These are phyloP conservation scores for Epinephelus lanceolatus DNA, from an alignment of 2,113 vertebrate species.

Conservation along the genomic window DNA sequence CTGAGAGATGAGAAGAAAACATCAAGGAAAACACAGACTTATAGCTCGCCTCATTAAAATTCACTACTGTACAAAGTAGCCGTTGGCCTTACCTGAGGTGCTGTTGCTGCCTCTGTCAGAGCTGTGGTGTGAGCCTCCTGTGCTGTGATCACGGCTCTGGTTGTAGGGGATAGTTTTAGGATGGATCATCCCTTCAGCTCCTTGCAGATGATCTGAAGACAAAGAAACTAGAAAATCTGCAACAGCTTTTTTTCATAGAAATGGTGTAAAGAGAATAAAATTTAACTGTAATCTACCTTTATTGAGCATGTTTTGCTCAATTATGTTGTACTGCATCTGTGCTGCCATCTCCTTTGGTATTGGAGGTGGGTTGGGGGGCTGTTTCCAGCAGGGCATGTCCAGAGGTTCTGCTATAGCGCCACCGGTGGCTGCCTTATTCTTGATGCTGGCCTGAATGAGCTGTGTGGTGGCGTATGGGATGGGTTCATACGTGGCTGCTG, in stretches of 20 bases:
- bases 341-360: slow-evolving; percentile 89
- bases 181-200: slow-evolving; percentile 86
- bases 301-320: slow-evolving; percentile 93
- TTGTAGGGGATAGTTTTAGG: slow-evolving; percentile 90
- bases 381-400: slow-evolving; percentile 92
- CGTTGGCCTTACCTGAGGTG: slow-evolving; percentile 87
- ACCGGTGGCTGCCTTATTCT: slow-evolving; percentile 79
- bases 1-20: slow-evolving; percentile 72
- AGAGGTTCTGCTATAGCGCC: slow-evolving; percentile 75
- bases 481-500: slow-evolving; percentile 85
- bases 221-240: background rate
- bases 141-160: slow-evolving; percentile 90
- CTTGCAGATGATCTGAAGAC: slow-evolving; percentile 81
- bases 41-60: slow-evolving; percentile 39
- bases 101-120: slow-evolving; percentile 92
- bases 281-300: slow-evolving; percentile 83
- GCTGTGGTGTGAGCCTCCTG: slow-evolving; percentile 92
- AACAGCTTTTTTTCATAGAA: background rate
- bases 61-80: background rate
- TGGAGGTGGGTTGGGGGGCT: slow-evolving; percentile 85
- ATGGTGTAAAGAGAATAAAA: background rate
- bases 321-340: slow-evolving; percentile 94
- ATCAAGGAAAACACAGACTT: slow-evolving; percentile 31
- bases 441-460: slow-evolving; percentile 94
- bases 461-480: slow-evolving; percentile 97